Percentiles rank a stretch among this genome's conserved stretches.
Evolutionary conservation across 2,888 invertebrate genomes (phyloP).

Genomic region (Macropis europaea): DNA sequence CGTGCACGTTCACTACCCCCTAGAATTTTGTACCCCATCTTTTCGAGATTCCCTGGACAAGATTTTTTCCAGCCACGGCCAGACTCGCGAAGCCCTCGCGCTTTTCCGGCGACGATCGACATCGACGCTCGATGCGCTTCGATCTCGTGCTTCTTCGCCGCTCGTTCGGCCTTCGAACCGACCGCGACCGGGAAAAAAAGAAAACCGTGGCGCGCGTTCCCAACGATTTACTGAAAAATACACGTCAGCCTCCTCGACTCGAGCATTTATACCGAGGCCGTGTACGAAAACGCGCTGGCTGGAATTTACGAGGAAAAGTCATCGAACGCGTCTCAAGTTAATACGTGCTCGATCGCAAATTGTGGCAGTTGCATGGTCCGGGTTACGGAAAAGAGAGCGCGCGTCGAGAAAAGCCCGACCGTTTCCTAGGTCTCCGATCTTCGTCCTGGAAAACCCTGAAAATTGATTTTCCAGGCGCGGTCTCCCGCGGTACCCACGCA

Average conservation of each 20-base stretch:
- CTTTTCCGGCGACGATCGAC: not conserved
- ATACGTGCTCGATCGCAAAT: constrained; percentile 60
- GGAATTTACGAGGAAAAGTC: constrained; percentile 43
- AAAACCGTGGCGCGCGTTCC: not conserved
- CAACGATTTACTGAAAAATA: too few relatives aligned
- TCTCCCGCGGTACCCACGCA: constrained; percentile 64
- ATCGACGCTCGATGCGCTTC: not conserved
- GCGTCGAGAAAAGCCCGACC: constrained; percentile 39
- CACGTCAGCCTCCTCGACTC: not conserved
- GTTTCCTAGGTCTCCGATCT: constrained; percentile 62
- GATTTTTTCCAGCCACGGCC: not conserved
- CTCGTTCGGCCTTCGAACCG: not conserved
- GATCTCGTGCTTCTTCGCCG: too few relatives aligned
- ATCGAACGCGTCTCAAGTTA: constrained; percentile 48
- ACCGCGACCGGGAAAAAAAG: not conserved
- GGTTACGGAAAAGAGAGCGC: constrained; percentile 24
- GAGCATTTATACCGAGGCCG: not conserved
- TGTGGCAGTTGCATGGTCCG: constrained; percentile 42
- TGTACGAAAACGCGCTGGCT: constrained; percentile 13
- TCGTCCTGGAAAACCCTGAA: constrained; percentile 68
- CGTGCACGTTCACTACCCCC: constrained; percentile 72
- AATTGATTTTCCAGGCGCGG: constrained; percentile 75
- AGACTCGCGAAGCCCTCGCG: not conserved
- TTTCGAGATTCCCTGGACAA: constrained; percentile 41
- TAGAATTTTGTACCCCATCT: constrained; percentile 58